Base-by-base conservation (phyloP, 2,888 invertebrate species). In the Drosophila hamatofila region DNA sequence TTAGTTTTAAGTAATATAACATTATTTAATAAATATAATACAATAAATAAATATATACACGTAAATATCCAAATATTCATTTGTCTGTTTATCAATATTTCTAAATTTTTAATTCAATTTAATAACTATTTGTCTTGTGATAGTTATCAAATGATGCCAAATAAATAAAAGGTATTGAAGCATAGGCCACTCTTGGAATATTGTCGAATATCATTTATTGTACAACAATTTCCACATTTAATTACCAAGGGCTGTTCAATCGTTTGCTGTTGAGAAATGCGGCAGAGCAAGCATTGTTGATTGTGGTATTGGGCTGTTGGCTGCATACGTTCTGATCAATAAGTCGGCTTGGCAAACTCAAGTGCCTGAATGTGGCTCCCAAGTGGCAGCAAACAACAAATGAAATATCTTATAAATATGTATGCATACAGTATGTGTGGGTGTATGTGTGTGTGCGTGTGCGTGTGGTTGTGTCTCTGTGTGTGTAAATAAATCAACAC, bases 261-360 rank as follows among this genome's bases (percentile, higher is more conserved):
- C n/a, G 30, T 21, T 33, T n/a, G 37, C n/a, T 37, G 21, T 23
- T 37, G 44, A 58, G 58, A 48, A 54, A 54, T 66, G 49, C 66
- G 66, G 41, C 66, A 51, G 55, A 54, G 33, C 14, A 35, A 71
- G 52, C 60, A 52, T 42, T 54, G 51, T 65, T 64, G 72, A 44
- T 61, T 77, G 49, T 54, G 83, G 83, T 63, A 77, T 83, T 73
- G 77, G 68, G 69, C 68, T 66, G 56, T 71, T 84, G 68, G 69
- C 66, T 65, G 55, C 73, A 70, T 64, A 71, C 71, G 60, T 61
- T 71, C 78, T 79, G 73, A 84, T 83, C 88, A 87, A 83, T 88
- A 74, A 70, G 60, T 52, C 18, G 58, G 59, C 56, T 60, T 54
- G 37, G 25, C 64, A 69, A 62, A 65, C 63, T 79, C 63, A 65